Conservation (phyloP, 2,888 invertebrate species). For the Eubasilissa splendida region DNA sequence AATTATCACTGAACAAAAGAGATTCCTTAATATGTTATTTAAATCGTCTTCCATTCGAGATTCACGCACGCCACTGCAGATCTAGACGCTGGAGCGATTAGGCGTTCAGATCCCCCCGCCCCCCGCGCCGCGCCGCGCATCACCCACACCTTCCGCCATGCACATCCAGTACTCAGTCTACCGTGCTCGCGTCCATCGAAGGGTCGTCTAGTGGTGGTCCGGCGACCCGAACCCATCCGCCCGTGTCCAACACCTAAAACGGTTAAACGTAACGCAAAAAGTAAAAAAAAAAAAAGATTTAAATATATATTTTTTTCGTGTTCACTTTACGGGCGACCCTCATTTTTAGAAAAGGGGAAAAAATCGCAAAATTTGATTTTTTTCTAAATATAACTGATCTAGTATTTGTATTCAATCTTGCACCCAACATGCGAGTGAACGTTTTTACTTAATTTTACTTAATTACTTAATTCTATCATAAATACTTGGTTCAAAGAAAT, state of each 20-base stretch:
- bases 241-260: neutral
- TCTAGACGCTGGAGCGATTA: constrained; percentile 12
- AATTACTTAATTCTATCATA: too few species aligned
- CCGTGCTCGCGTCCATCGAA: neutral
- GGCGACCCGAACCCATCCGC: neutral
- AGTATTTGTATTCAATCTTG: neutral
- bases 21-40: neutral
- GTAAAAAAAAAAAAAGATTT: constrained; percentile 12
- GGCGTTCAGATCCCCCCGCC: neutral
- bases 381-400: neutral
- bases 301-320: neutral
- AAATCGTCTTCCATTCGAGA: neutral
- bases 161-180: constrained; percentile 8
- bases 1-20: neutral
- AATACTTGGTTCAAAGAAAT: too few species aligned
- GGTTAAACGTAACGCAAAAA: neutral
- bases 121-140: neutral
- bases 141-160: constrained; percentile 9
- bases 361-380: neutral
- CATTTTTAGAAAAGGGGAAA: neutral
- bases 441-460: too few species aligned
- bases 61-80: constrained; percentile 10
- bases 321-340: neutral
- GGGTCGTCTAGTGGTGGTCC: constrained; percentile 10
- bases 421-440: too few species aligned